Evolutionary conservation across 2,888 invertebrate species (phyloP).

Genomic region (Achlya flavicornis): DNA sequence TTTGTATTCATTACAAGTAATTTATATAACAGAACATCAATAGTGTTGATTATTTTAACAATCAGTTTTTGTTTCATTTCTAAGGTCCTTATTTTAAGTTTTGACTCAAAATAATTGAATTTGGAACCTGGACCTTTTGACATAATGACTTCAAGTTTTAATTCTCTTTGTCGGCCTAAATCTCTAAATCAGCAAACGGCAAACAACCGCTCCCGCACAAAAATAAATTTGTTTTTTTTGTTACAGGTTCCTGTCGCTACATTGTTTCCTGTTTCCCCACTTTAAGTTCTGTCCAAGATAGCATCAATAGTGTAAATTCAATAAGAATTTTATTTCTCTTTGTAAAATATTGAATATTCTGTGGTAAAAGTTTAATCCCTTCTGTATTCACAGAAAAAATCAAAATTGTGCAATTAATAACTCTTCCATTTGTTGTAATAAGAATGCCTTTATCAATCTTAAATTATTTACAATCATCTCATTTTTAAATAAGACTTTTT

Average conservation of each 20-base stretch:
- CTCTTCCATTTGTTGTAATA: background rate
- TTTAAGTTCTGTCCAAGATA: constrained; percentile 92
- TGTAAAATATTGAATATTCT: no score
- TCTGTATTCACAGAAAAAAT: background rate
- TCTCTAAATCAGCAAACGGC: background rate
- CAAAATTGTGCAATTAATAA: background rate
- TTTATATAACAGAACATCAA: no score
- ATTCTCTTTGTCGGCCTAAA: no score
- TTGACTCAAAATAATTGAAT: no score
- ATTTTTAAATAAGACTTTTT: background rate
- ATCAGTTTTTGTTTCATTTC: no score
- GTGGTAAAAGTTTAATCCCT: background rate
- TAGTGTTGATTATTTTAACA: no score
- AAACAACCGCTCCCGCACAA: background rate
- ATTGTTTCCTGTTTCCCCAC: constrained; percentile 94
- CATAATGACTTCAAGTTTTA: no score
- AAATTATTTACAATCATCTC: background rate
- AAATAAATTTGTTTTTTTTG: constrained; percentile 45
- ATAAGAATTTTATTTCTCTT: constrained; percentile 25
- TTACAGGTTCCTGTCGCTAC: constrained; percentile 93
- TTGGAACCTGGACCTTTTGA: no score
- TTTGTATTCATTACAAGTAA: no score
- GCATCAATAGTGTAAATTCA: constrained; percentile 32
- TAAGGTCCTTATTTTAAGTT: no score
- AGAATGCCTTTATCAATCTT: background rate